These are phyloP conservation scores for Connochaetes taurinus DNA, from an alignment of 2,113 vertebrate genomes.

Conservation along the genomic window DNA sequence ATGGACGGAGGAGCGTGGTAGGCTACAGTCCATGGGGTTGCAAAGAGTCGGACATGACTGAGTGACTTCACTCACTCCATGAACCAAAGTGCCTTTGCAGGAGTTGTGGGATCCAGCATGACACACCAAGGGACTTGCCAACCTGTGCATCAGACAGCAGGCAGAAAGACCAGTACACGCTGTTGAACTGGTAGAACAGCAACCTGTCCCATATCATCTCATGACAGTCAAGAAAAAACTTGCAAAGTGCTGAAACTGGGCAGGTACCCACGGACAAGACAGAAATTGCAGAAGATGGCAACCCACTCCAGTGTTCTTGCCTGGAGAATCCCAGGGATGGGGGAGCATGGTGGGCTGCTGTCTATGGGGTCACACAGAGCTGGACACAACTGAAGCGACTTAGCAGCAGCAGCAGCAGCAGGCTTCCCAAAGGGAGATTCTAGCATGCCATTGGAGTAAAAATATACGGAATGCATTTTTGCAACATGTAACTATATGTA, in stretches of 20 bases:
- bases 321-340: too few species aligned
- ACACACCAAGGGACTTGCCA: background rate
- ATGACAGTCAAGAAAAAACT: background rate
- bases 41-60: background rate
- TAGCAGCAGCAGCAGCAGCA: too few species aligned
- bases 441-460: background rate
- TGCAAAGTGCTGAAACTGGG: background rate
- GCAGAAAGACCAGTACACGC: background rate
- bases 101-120: background rate
- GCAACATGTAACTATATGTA: background rate
- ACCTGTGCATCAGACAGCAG: background rate
- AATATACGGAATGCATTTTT: background rate
- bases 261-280: background rate
- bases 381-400: too few species aligned
- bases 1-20: rapidly evolving
- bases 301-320: too few species aligned
- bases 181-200: background rate
- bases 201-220: background rate
- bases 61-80: background rate
- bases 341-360: too few species aligned
- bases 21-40: background rate
- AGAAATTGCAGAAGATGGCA: background rate
- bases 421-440: background rate
- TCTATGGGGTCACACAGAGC: too few species aligned
- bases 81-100: background rate